Percentiles rank a stretch among this genome's conserved stretches.
Conservation (phyloP, 2,888 invertebrate genomes). For the Pilophorus perplexus region DNA sequence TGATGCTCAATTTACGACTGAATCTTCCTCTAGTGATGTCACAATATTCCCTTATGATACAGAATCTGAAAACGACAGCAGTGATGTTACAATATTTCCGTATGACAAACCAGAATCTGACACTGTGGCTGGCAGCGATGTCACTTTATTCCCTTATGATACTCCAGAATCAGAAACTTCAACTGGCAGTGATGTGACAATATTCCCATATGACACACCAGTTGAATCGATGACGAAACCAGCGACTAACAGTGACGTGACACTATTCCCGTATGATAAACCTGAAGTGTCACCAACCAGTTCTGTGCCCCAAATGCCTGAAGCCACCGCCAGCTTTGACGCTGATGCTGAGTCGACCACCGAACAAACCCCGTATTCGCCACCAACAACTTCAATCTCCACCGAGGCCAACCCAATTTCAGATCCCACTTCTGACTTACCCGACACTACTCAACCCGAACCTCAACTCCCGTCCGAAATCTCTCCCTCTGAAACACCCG, state of each 20-base stretch:
- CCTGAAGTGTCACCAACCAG: slow-evolving; percentile 6
- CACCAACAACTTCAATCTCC: neutral
- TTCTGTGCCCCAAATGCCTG: no score
- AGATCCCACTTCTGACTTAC: neutral
- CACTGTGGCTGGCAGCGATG: neutral
- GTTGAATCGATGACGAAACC: no score
- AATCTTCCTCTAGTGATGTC: neutral
- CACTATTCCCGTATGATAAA: no score
- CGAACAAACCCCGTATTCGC: no score
- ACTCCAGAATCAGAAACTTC: slow-evolving; percentile 6
- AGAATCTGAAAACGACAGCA: neutral
- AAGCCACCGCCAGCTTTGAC: no score
- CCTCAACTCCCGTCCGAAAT: neutral
- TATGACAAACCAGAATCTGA: neutral
- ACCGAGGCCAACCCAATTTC: neutral
- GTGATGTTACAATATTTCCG: slow-evolving; percentile 8
- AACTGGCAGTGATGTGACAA: no score
- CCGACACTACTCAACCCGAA: neutral
- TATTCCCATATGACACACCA: no score
- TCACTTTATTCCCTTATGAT: slow-evolving; percentile 36
- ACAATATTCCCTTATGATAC: slow-evolving; percentile 6
- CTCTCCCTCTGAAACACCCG: neutral
- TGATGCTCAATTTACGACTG: no score
- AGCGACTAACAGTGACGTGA: no score
- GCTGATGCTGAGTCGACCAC: no score